These are phyloP conservation scores for Prolemur simus DNA, from an alignment of 2,113 vertebrate genomes.

Conservation along the genomic window DNA sequence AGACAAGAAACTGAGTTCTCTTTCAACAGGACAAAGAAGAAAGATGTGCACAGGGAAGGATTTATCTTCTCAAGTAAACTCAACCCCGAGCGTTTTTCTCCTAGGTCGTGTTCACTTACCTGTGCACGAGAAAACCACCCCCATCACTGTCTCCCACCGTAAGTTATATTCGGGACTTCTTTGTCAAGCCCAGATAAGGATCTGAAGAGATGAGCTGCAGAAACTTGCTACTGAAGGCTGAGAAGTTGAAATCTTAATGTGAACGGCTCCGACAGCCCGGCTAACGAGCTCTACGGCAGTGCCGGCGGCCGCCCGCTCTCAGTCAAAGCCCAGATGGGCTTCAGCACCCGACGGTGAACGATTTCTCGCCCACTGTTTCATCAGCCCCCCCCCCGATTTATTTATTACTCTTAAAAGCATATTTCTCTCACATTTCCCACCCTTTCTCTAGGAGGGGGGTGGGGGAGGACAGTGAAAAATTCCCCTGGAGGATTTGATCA, in stretches of 20 bases:
- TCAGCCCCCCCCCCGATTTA: slow-evolving; percentile 70
- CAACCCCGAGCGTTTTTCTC: slow-evolving; percentile 25
- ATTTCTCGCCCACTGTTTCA: slow-evolving; percentile 60
- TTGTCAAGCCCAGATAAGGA: slow-evolving; percentile 18
- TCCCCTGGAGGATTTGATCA: rapidly evolving
- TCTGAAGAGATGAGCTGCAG: slow-evolving; percentile 27
- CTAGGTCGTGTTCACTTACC: not conserved
- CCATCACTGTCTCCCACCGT: not conserved
- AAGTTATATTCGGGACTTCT: not conserved
- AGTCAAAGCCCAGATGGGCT: slow-evolving; percentile 73
- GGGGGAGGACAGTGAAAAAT: too few relatives aligned
- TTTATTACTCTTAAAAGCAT: slow-evolving; percentile 65
- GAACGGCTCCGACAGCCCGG: slow-evolving; percentile 67
- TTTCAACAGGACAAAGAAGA: not conserved
- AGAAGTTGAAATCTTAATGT: slow-evolving; percentile 73
- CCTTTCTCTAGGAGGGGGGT: not conserved
- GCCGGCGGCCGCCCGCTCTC: slow-evolving; percentile 72
- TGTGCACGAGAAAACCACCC: not conserved
- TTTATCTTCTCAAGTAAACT: slow-evolving; percentile 34
- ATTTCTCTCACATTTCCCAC: slow-evolving; percentile 33
- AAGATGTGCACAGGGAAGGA: slow-evolving; percentile 2
- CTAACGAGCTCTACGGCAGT: slow-evolving; percentile 80
- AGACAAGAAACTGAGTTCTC: not conserved
- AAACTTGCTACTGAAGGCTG: not conserved
- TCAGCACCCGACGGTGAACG: slow-evolving; percentile 69